Evolutionary conservation across 23 tunicate genomes (phyloP).

Genomic region (Halocynthia aurantium): DNA sequence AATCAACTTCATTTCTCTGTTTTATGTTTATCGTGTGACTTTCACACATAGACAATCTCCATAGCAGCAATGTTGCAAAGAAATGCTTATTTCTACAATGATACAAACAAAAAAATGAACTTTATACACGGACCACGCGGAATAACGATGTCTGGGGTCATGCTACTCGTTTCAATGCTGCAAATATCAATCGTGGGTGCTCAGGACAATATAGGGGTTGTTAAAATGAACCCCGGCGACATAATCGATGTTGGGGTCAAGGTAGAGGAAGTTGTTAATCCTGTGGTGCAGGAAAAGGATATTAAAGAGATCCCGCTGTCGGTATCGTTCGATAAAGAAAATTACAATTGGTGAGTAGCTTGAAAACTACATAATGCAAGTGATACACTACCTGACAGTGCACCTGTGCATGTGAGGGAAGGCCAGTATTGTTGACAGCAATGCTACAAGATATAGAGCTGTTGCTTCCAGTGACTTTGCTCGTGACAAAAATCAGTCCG

Average conservation of each 20-base stretch:
- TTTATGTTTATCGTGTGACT: too few relatives aligned
- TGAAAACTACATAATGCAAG: background rate
- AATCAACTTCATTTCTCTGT: too few relatives aligned
- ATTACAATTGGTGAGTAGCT: slow-evolving; percentile 64
- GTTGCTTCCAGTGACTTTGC: too few relatives aligned
- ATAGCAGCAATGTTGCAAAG: too few relatives aligned
- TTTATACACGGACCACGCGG: too few relatives aligned
- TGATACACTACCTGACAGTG: background rate
- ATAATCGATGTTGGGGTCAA: background rate
- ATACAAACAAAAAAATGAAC: too few relatives aligned
- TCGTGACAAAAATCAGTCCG: too few relatives aligned
- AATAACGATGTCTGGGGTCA: too few relatives aligned
- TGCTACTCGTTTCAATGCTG: background rate
- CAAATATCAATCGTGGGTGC: slow-evolving; percentile 3
- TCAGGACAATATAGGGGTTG: slow-evolving; percentile 16
- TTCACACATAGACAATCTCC: too few relatives aligned
- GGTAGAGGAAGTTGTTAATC: background rate
- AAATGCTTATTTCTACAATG: too few relatives aligned
- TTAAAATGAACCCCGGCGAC: background rate
- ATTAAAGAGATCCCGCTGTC: slow-evolving; percentile 63
- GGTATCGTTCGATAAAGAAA: slow-evolving; percentile 72
- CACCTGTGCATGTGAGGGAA: background rate
- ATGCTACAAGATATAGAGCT: too few relatives aligned
- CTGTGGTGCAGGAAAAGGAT: background rate
- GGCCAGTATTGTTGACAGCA: background rate